A percentile compares a stretch with the other conserved stretches of the same genome.
Conservation (phyloP, 2,113 vertebrate species). For the Gymnogyps californianus region DNA sequence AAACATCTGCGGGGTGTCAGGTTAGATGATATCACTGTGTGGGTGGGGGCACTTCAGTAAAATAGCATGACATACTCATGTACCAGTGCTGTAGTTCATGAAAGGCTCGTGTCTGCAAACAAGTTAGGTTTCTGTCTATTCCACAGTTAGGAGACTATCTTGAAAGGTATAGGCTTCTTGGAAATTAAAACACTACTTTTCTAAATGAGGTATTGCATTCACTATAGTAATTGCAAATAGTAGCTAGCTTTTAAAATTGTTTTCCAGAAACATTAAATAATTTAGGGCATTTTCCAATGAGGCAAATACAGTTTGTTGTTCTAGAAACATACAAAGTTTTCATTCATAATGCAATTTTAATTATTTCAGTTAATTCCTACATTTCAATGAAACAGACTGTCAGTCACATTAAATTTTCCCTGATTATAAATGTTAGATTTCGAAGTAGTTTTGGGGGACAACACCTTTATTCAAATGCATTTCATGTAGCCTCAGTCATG, state of each 20-base stretch:
- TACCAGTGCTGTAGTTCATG: not conserved
- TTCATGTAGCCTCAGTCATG: not conserved
- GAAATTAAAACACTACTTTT: not conserved
- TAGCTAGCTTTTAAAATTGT: not conserved
- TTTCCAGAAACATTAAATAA: not conserved
- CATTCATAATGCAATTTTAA: not conserved
- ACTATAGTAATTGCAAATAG: not conserved
- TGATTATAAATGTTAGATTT: not conserved
- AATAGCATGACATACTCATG: constrained; percentile 58
- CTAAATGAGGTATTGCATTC: not conserved
- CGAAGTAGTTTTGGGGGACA: not conserved
- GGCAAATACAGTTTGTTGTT: not conserved
- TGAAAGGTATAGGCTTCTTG: constrained; percentile 8
- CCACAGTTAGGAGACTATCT: not conserved
- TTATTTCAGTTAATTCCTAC: not conserved
- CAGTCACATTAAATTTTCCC: not conserved
- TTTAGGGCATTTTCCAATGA: not conserved
- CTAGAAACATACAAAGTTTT: not conserved
- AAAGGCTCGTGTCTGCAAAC: not conserved
- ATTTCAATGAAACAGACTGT: not conserved
- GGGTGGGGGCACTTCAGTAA: constrained; percentile 77
- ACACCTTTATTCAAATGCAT: not conserved
- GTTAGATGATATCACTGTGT: constrained; percentile 66
- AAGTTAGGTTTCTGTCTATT: constrained; percentile 2
- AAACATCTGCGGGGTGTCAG: constrained; percentile 1